Evolutionary conservation across 2,888 invertebrate genomes (phyloP), one percentile per base, ranked within the genome.

Genomic region (Amblyjoppa fuscipennis): DNA sequence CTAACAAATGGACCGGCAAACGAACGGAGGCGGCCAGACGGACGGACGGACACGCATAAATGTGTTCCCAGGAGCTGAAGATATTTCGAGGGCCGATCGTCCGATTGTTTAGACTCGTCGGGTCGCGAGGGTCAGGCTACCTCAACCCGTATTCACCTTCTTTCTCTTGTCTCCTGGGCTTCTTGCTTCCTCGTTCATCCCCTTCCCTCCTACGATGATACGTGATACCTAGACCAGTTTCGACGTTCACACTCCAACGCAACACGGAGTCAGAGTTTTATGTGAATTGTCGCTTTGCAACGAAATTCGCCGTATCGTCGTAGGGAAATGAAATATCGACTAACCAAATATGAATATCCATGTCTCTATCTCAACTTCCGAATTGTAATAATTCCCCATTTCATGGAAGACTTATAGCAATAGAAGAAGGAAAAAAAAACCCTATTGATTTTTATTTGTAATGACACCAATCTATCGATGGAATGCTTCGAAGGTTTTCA

Each of bases 31-130:
- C 78, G 82, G 68, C 66, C 74, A 75, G 84, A 73, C 76, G 51
- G 61, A 74, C 73, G 81, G 51, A 51, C 70, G 88, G 66, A 91
- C 91, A 90, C 88, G 89, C 88, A 87, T 87, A 87, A 91, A 84
- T 87, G 89, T 89, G 91, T 90, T 90, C 90, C 89, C 90, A 90
- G 91, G 91, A 90, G 91, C 90, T 87, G 83, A 88, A 89, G 90
- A 90, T 91, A 91, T 91, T 89, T 89, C 89, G 85, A 88, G 77
- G 81, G 88, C 78, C 89, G 90, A 91, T 91, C 91, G 88, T 90
- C 89, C 90, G 91, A 92, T 92, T 92, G 92, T 93, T 93, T 91
- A 89, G 91, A 90, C 91, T 87, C 89, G 64, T 85, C 88, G 88
- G 89, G 89, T 91, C 90, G 90, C 81, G 83, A 84, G 87, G 90